These are phyloP conservation scores for Eupristina koningsbergeri DNA, from an alignment of 1,140 invertebrate genomes.

Conservation along the genomic window DNA sequence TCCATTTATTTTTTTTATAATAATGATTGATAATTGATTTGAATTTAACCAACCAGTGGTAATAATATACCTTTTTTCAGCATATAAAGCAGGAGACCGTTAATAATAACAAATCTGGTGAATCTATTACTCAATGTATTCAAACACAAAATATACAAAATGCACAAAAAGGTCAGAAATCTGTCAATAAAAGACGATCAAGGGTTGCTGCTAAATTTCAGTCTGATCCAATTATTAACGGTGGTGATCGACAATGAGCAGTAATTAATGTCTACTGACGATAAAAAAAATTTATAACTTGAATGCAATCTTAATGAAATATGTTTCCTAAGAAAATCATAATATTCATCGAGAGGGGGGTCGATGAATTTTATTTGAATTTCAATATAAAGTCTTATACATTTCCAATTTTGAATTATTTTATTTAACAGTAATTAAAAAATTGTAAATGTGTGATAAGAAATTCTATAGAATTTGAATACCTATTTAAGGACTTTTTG, in stretches of 20 bases:
- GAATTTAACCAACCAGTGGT: not conserved
- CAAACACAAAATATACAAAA: constrained; percentile 45
- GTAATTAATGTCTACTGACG: not conserved
- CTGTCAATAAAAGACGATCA: constrained; percentile 65
- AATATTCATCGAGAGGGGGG: constrained; percentile 6
- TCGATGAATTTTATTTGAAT: not conserved
- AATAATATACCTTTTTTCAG: constrained; percentile 22
- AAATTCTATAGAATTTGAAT: not conserved
- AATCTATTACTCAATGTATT: not conserved
- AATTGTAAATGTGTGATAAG: not conserved
- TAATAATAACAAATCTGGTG: constrained; percentile 26
- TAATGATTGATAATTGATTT: not conserved
- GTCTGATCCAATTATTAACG: constrained; percentile 55
- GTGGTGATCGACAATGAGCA: constrained; percentile 54
- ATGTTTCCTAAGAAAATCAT: constrained; percentile 11
- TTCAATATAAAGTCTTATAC: not conserved
- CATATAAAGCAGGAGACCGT: constrained; percentile 25
- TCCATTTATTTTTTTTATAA: no score
- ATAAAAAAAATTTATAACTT: not conserved
- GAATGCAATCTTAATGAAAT: not conserved
- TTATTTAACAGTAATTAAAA: not conserved
- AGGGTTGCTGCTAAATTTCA: constrained; percentile 74
- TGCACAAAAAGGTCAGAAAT: constrained; percentile 55
- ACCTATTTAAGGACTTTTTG: not conserved
- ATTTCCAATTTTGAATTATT: not conserved